Percentiles rank a stretch among this genome's conserved stretches.
These are phyloP conservation scores for Autographa pulchrina DNA, from an alignment of 2,888 invertebrate genomes.

Conservation along the genomic window DNA sequence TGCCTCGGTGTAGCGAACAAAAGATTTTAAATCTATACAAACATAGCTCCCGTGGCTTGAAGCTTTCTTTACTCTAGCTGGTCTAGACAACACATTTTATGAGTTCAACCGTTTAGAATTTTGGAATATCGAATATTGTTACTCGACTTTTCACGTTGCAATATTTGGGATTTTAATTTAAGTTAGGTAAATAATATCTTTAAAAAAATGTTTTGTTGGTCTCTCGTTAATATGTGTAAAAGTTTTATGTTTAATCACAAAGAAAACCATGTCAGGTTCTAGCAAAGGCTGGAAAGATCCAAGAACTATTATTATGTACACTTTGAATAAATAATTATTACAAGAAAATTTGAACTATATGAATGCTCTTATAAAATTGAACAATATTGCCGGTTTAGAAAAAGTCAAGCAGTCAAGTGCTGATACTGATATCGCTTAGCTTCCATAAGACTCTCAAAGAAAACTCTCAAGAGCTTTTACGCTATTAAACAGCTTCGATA, in stretches of 20 bases:
- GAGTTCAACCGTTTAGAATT: slow-evolving; percentile 29
- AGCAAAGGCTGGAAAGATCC: no score
- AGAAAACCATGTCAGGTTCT: no score
- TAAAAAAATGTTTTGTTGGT: background rate
- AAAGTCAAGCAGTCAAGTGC: background rate
- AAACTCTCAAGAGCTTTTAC: slow-evolving; percentile 4
- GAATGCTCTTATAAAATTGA: background rate
- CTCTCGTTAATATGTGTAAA: background rate
- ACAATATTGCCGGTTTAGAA: background rate
- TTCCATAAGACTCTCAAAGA: background rate
- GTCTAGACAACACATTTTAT: slow-evolving; percentile 19
- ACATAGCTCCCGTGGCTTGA: slow-evolving; percentile 17
- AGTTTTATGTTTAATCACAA: no score
- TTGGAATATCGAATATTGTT: background rate
- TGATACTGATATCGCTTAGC: background rate
- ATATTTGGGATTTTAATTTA: background rate
- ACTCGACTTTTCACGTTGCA: background rate
- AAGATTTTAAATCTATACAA: slow-evolving; percentile 18
- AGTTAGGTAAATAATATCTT: background rate
- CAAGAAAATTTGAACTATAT: background rate
- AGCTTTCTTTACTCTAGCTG: background rate
- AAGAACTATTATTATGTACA: no score
- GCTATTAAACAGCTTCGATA: background rate
- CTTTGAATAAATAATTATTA: no score
- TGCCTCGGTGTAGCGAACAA: slow-evolving; percentile 15